phyloP scores from a whole-genome alignment of 2,888 invertebrate species.

The Thereva nobilitata region DNA sequence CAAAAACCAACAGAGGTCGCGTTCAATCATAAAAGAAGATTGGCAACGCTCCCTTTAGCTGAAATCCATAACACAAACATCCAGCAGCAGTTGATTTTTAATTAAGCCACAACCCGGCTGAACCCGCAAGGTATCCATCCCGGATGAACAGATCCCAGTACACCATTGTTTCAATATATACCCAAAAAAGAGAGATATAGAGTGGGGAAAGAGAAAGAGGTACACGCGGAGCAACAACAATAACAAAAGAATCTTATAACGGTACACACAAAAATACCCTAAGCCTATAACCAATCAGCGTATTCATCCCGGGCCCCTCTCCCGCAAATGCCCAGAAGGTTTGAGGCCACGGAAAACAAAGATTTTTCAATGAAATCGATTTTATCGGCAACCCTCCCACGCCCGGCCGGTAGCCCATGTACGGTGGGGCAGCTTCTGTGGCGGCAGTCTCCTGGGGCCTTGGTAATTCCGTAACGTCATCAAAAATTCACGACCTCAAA shows the following conservation, averaged over 20 bases:
- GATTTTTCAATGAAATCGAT: constrained; percentile 24
- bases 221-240: not conserved
- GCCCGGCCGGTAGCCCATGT: not conserved
- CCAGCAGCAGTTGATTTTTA: constrained; percentile 59
- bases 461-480: constrained; percentile 31
- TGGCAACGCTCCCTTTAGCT: constrained; percentile 45
- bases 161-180: no score
- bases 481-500: constrained; percentile 32
- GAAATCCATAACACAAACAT: constrained; percentile 60
- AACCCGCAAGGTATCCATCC: constrained; percentile 17
- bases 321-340: not conserved
- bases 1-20: not conserved
- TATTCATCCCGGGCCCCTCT: not conserved
- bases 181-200: no score
- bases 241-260: constrained; percentile 10
- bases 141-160: constrained; percentile 19
- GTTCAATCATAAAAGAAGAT: constrained; percentile 30
- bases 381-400: constrained; percentile 14
- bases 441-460: not conserved
- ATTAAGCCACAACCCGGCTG: constrained; percentile 49
- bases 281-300: constrained; percentile 32
- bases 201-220: no score
- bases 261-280: constrained; percentile 23
- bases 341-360: constrained; percentile 20
- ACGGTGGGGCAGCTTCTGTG: not conserved